A percentile compares a stretch with the other conserved stretches of the same genome.
Evolutionary conservation across 2,113 vertebrate species (phyloP).

Genomic region (Lepidothrix coronata): DNA sequence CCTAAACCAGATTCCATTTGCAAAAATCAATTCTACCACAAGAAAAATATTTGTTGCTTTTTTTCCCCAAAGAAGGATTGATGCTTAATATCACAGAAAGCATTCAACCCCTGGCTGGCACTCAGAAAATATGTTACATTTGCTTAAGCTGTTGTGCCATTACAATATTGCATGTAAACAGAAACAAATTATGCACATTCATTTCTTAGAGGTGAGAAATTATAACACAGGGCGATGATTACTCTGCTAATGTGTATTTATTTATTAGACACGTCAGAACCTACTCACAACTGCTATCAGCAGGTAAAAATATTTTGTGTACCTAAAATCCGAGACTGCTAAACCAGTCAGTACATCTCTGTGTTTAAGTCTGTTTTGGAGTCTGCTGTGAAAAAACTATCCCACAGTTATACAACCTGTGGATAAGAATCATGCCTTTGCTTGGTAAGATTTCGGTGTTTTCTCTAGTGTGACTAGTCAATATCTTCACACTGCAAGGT

Average conservation of each 20-base stretch:
- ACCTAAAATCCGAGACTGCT: neutral
- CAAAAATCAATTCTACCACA: slow-evolving; percentile 49
- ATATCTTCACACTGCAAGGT: neutral
- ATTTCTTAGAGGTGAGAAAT: slow-evolving; percentile 33
- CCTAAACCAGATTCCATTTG: slow-evolving; percentile 24
- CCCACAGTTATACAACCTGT: neutral
- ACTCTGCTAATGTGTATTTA: slow-evolving; percentile 28
- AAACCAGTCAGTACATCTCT: neutral
- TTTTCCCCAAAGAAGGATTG: neutral
- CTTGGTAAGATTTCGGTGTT: neutral
- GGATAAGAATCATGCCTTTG: neutral
- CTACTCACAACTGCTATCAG: neutral
- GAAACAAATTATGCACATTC: slow-evolving; percentile 21
- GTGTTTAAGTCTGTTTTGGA: neutral
- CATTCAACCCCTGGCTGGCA: neutral
- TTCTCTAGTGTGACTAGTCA: neutral
- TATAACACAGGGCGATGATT: neutral
- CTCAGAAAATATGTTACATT: neutral
- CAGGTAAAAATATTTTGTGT: neutral
- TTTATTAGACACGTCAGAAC: neutral
- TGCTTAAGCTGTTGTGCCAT: slow-evolving; percentile 26
- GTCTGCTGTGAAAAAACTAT: neutral
- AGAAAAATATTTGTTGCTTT: slow-evolving; percentile 35
- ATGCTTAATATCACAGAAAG: slow-evolving; percentile 19
- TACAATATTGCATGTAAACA: slow-evolving; percentile 37